These are phyloP conservation scores for Lordiphosa clarofinis DNA, from an alignment of 1,140 invertebrate genomes.

Conservation along the genomic window DNA sequence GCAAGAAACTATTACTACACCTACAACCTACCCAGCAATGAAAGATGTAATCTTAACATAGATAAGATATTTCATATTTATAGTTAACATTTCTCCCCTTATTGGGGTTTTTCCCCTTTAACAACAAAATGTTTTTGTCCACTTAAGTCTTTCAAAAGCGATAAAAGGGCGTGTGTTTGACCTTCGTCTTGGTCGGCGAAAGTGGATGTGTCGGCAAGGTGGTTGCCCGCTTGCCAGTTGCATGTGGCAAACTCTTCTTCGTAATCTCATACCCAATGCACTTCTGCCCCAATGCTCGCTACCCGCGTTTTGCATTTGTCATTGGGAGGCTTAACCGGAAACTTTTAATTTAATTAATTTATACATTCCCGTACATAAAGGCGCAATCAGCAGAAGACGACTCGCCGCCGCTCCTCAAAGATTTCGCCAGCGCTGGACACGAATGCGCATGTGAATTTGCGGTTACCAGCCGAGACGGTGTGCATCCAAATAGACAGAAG, in stretches of 20 bases:
- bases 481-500: constrained; percentile 47
- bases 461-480: constrained; percentile 41
- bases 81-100: too few species aligned
- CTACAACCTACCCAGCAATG: too few species aligned
- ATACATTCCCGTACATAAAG: constrained; percentile 55
- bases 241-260: constrained; percentile 2
- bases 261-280: constrained; percentile 21
- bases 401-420: constrained; percentile 16
- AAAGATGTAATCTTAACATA: too few species aligned
- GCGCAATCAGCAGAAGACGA: constrained; percentile 71
- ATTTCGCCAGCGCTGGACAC: constrained; percentile 19
- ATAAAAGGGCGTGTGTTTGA: constrained; percentile 15
- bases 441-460: constrained; percentile 45
- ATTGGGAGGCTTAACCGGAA: constrained; percentile 77
- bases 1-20: too few species aligned
- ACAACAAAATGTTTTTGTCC: too few species aligned
- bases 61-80: too few species aligned
- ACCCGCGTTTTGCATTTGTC: constrained; percentile 20
- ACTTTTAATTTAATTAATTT: constrained; percentile 79
- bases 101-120: too few species aligned
- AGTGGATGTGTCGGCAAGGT: constrained; percentile 4
- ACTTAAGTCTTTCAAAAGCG: neutral
- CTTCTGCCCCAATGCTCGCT: constrained; percentile 21
- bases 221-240: neutral
- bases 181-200: constrained; percentile 12